phyloP scores from a whole-genome alignment of 2,888 invertebrate genomes.

The Dexiosoma caninum region DNA sequence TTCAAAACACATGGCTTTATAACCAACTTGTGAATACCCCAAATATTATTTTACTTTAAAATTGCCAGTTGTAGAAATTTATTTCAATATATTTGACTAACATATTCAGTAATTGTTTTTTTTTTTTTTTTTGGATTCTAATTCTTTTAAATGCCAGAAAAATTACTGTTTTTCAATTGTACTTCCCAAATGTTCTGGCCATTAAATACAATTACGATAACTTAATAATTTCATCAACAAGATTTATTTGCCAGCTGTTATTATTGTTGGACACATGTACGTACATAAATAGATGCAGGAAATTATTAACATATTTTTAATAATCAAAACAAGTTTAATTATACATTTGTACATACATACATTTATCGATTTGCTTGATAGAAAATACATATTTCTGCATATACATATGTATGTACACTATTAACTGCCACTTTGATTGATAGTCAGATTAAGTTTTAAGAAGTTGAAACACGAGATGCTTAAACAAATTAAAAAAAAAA shows the following conservation, averaged over 20 bases:
- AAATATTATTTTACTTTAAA: no score
- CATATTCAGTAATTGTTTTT: slow-evolving; percentile 38
- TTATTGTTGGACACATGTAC: neutral
- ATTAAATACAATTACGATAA: neutral
- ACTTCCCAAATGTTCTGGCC: neutral
- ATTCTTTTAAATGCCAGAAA: neutral
- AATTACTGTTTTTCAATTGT: neutral
- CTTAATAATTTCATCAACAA: neutral
- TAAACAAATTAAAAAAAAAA: no score
- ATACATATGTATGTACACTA: neutral
- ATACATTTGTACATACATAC: no score
- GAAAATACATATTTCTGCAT: neutral
- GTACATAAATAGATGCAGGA: neutral
- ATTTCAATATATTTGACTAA: slow-evolving; percentile 37
- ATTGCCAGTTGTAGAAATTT: slow-evolving; percentile 1
- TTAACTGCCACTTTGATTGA: neutral
- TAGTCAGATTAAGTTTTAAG: neutral
- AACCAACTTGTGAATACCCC: no score
- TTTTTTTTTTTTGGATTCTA: neutral
- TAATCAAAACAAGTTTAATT: neutral
- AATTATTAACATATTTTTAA: neutral
- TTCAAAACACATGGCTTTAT: no score
- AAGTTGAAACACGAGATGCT: no score
- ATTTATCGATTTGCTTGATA: neutral
- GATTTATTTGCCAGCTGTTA: neutral